phyloP scores from a whole-genome alignment of 2,113 vertebrate species.

The Nothoprocta perdicaria region DNA sequence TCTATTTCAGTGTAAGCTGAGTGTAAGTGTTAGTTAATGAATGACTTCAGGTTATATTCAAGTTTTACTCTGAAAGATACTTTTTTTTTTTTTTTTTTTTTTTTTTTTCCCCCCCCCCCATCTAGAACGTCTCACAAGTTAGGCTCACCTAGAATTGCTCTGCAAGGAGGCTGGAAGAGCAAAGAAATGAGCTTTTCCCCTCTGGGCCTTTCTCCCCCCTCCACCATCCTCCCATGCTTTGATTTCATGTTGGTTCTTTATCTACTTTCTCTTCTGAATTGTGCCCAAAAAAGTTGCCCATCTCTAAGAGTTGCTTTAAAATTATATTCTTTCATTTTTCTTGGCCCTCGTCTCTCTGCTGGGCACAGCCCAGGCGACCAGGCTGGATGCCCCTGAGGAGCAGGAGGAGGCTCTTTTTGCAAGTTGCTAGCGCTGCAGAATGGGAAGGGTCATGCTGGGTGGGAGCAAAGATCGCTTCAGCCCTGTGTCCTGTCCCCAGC shows the following conservation, averaged over 20 bases:
- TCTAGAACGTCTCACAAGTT: background rate
- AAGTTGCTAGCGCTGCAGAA: background rate
- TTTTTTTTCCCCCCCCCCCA: background rate
- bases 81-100: background rate
- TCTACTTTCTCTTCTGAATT: background rate
- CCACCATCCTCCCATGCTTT: conserved; percentile 19
- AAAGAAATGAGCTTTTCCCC: conserved; percentile 21
- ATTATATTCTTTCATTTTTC: background rate
- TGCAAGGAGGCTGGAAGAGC: conserved; percentile 18
- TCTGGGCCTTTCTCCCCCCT: background rate
- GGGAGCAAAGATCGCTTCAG: background rate
- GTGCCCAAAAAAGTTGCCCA: background rate
- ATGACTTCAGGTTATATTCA: conserved; percentile 3
- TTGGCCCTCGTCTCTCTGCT: background rate
- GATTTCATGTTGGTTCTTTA: conserved; percentile 23
- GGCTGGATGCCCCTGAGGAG: background rate
- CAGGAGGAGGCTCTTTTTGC: background rate
- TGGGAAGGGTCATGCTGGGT: background rate
- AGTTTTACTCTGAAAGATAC: conserved; percentile 20
- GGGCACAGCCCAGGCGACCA: background rate
- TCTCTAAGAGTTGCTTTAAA: conserved; percentile 1
- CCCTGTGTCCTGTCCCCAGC: background rate
- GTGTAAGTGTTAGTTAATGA: conserved; percentile 31
- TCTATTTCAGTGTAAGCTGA: conserved; percentile 17
- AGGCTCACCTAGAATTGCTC: conserved; percentile 29